These are phyloP conservation scores for Corythornis cristatus DNA, from an alignment of 2,113 vertebrate species.

Conservation along the genomic window DNA sequence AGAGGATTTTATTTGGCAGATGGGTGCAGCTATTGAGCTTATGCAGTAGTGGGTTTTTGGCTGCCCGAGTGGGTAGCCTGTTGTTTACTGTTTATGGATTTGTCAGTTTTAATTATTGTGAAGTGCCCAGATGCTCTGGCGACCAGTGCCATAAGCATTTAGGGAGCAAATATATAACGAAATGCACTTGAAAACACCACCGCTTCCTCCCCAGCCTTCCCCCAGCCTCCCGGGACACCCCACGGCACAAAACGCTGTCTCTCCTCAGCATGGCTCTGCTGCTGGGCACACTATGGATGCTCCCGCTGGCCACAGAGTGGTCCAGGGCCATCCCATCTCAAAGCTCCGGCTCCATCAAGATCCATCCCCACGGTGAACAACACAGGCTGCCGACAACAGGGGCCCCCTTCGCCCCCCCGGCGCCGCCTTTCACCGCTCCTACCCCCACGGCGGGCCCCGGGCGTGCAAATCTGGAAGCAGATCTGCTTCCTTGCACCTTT, in stretches of 20 bases:
- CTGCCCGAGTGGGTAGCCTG: slow-evolving; percentile 70
- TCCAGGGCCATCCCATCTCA: not conserved
- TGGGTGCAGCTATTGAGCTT: slow-evolving; percentile 68
- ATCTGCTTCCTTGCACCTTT: slow-evolving; percentile 55
- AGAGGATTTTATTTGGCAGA: slow-evolving; percentile 67
- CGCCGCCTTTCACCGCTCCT: rapidly evolving
- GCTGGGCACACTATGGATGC: not conserved
- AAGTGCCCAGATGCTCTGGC: slow-evolving; percentile 72
- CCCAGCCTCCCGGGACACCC: not conserved
- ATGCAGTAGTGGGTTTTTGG: slow-evolving; percentile 69
- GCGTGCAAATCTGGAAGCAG: slow-evolving; percentile 23
- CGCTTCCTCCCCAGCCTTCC: not conserved
- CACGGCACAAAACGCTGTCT: rapidly evolving
- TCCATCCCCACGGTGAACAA: not conserved
- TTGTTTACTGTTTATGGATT: slow-evolving; percentile 75
- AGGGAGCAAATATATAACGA: slow-evolving; percentile 55
- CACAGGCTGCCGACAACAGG: not conserved
- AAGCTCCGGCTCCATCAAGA: not conserved
- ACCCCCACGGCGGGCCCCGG: not conserved
- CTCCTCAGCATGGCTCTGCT: not conserved
- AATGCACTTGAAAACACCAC: slow-evolving; percentile 28
- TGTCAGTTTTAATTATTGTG: slow-evolving; percentile 75
- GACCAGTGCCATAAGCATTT: slow-evolving; percentile 61
- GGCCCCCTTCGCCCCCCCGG: not conserved
- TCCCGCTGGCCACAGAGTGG: rapidly evolving